A percentile compares a stretch with the other conserved stretches of the same genome.
Conservation (phyloP, 2,797 vertebrate genomes). For the Limosa lapponica region DNA sequence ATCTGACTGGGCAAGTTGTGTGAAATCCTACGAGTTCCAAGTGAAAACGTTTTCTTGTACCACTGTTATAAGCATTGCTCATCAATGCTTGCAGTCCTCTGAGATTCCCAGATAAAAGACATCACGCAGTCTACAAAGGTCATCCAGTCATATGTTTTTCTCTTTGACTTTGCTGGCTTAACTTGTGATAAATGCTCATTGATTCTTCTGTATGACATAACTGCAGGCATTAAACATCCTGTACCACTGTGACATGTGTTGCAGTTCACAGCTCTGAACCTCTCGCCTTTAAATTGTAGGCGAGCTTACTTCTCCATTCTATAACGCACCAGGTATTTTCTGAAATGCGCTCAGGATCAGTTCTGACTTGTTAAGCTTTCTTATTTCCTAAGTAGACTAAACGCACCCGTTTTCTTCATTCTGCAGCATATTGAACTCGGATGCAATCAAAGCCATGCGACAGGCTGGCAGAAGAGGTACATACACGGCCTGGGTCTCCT, state of each 20-base stretch:
- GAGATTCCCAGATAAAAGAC: conserved; percentile 9
- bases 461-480: neutral
- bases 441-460: neutral
- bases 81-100: neutral
- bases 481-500: neutral
- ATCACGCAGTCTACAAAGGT: neutral
- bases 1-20: neutral
- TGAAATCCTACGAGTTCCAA: neutral
- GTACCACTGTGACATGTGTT: neutral
- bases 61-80: neutral
- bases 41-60: neutral
- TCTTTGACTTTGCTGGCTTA: neutral
- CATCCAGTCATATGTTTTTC: neutral
- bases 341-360: neutral
- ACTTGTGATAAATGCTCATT: neutral
- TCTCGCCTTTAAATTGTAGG: neutral
- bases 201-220: neutral
- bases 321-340: neutral
- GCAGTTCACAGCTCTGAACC: neutral
- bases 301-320: neutral
- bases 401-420: neutral
- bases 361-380: neutral
- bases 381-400: neutral
- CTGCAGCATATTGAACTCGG: neutral
- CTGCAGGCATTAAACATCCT: neutral